Percentiles rank a stretch among this genome's conserved stretches.
Evolutionary conservation across 2,113 vertebrate species (phyloP).

Genomic region (Mystacornis crossleyi): DNA sequence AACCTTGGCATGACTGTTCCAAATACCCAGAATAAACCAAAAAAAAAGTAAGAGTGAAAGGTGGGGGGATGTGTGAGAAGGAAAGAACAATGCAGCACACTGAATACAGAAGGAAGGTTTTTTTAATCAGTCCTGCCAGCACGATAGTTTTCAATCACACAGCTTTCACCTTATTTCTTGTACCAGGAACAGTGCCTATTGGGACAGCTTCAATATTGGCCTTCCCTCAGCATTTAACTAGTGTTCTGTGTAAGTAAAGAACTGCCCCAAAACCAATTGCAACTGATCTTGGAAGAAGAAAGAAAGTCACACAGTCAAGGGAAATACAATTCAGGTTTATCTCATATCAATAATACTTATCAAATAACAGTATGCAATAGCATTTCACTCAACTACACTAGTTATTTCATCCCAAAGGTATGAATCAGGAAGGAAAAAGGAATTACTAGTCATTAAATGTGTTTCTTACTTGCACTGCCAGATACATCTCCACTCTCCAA

Average conservation of each 20-base stretch:
- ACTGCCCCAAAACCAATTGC: not conserved
- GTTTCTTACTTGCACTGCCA: constrained; percentile 94
- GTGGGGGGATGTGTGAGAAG: rapidly evolving
- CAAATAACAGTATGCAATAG: not conserved
- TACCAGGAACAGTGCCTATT: not conserved
- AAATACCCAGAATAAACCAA: not conserved
- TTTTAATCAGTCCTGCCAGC: not conserved
- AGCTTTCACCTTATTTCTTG: not conserved
- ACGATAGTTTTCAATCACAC: not conserved
- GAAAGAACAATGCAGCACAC: not conserved
- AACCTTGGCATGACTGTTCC: not conserved
- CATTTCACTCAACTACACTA: not conserved
- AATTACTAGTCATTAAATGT: not conserved
- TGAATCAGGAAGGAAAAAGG: not conserved
- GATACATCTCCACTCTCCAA: constrained; percentile 86
- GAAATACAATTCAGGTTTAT: not conserved
- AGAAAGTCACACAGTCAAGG: not conserved
- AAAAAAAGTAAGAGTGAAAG: not conserved
- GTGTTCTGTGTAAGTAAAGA: not conserved
- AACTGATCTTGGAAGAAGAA: not conserved
- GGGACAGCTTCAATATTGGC: not conserved
- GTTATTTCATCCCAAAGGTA: not conserved
- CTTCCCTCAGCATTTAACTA: not conserved
- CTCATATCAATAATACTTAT: not conserved
- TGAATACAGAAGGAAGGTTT: not conserved